Evolutionary conservation across 1,140 invertebrate species (phyloP), one percentile per base, ranked within the genome.

Genomic region (Phymastichus coffea): DNA sequence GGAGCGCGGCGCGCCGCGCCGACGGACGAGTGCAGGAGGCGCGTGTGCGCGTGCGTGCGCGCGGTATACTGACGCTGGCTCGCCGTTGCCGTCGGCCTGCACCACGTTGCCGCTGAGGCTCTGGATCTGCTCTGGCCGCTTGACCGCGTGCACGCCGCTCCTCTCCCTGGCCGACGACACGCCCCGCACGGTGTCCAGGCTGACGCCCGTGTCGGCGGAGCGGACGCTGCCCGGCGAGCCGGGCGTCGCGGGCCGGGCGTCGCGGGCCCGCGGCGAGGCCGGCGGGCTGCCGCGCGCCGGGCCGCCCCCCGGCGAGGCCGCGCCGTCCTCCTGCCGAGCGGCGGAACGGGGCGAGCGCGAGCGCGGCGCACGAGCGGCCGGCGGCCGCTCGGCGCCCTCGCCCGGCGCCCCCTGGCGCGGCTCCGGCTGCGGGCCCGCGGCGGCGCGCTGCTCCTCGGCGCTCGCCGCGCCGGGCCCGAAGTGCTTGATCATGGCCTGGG

Each of bases 171-270:
- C 76, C 8, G 77, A 79, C 1, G 77, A 80, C 17, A 79, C 73
- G 1, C 75, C 76, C 12, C 63, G 66, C 1, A 79, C 76, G 0
- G 78, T 80, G 53, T 80, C 70, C 7, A 80, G 57, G 54, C 77
- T 79, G 12, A 80, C 77, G 1, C 78, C 77, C 3, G 78, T 80
- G 47, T 80, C 78, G 9, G 73, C 77, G 0, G 78, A 78, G 1
- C 73, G 59, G 4, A 68, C 64, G 40, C 76, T 79, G 8, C 68
- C 68, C 4, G 70, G 59, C 0, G 77, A 78, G 1, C 70, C 67
- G 4, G 70, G 68, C 8, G 76, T 76, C 48, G 68, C 40, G n/a
- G 35, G 26, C 14, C 8, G 38, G 12, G 28, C 23, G 17, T 43
- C 46, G 30, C 22, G 9, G 9, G 2, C 28, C 9, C 12, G 17